phyloP scores from a whole-genome alignment of 2,113 vertebrate species.

The Oncorhynchus clarkii region DNA sequence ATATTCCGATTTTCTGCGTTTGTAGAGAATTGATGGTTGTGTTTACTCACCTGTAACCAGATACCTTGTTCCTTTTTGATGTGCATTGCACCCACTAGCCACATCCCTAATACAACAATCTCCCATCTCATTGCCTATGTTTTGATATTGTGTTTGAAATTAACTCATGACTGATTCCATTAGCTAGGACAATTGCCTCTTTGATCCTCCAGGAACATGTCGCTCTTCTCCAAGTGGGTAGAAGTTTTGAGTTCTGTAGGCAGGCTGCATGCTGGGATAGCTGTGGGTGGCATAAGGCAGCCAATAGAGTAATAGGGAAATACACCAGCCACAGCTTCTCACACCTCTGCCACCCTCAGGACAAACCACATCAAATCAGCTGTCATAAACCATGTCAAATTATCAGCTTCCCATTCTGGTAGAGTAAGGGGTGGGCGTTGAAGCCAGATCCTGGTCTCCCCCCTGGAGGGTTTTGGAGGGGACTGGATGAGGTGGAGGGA shows the following conservation, averaged over 20 bases:
- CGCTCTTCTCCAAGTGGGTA: background rate
- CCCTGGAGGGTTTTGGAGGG: background rate
- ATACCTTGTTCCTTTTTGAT: too few relatives aligned
- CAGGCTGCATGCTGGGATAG: constrained; percentile 64
- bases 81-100: too few relatives aligned
- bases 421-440: background rate
- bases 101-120: too few relatives aligned
- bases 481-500: constrained; percentile 51
- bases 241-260: constrained; percentile 14
- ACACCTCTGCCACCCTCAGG: constrained; percentile 3
- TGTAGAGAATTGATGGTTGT: background rate
- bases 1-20: background rate
- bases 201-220: background rate
- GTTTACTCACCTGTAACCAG: too few relatives aligned
- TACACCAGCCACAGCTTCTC: constrained; percentile 12
- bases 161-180: too few relatives aligned
- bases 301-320: constrained; percentile 40
- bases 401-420: background rate
- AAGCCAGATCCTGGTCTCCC: background rate
- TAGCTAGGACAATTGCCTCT: background rate
- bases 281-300: constrained; percentile 54
- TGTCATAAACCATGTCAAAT: background rate
- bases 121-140: too few relatives aligned
- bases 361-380: background rate
- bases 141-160: too few relatives aligned